Evolutionary conservation across 2,113 vertebrate species (phyloP).

Genomic region (Penelope pileata): DNA sequence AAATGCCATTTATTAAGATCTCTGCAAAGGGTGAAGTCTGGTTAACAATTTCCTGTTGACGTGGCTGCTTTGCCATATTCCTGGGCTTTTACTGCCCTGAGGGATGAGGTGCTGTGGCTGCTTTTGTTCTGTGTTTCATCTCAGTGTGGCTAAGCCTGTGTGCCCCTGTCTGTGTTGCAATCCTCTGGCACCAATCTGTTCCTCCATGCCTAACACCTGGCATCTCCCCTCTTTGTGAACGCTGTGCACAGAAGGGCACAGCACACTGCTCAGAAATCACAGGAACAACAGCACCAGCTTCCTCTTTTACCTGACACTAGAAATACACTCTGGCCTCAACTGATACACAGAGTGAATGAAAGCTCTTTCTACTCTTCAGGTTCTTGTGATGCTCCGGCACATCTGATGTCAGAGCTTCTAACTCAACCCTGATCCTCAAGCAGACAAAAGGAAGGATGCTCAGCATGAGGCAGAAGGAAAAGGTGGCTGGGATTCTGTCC

Average conservation of each 20-base stretch:
- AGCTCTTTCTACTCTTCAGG: background rate
- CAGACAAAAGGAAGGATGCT: background rate
- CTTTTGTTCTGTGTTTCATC: background rate
- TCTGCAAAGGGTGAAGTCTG: background rate
- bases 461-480: background rate
- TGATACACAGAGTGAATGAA: accelerated
- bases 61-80: background rate
- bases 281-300: background rate
- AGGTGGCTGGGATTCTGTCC: background rate
- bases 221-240: background rate
- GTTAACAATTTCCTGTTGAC: accelerated
- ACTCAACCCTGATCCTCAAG: background rate
- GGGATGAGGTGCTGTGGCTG: background rate
- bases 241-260: background rate
- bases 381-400: background rate
- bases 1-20: too few species aligned
- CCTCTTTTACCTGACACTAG: background rate
- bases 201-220: background rate
- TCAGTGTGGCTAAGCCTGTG: accelerated
- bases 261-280: background rate
- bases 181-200: background rate
- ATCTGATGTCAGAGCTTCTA: background rate
- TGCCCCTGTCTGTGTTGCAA: background rate
- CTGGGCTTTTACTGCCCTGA: background rate
- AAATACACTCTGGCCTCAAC: background rate